Base-by-base conservation (phyloP, 2,888 invertebrate species). In the Anorthoa munda region DNA sequence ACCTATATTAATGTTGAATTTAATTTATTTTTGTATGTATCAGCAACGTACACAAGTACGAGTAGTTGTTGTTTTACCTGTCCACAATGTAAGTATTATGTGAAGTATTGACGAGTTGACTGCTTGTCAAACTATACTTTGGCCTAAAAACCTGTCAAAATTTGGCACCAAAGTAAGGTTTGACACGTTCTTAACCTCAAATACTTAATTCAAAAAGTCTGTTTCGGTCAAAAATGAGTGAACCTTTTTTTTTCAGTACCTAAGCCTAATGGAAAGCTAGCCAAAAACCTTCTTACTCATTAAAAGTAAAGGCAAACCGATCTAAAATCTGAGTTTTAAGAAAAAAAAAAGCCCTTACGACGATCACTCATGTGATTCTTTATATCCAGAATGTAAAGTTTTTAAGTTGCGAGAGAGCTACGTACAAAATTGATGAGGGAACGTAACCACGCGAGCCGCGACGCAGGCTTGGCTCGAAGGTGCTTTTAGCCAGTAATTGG, bases 401-500 rank as follows among this genome's bases (percentile, higher is more conserved):
- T 91, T 91, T 90, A 92, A 93, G 90, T 92, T 90, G 85, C 88
- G 91, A 92, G 93, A 94, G 94, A 92, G 94, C 93, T 88, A 87
- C 91, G 92, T 96, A 95, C 96, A 96, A 96, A 93, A 95, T 96
- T 95, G 95, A 96, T 96, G 96, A 95, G 94, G 89, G 90, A 93
- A 89, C 90, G 93, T 92, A 94, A 94, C 95, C 95, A 92, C 93
- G 91, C 91, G 81, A 88, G 87, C 88, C 88, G 89, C 90, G 90
- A 92, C 92, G 92, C 92, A 92, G 91, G 90, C 92, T 87, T 87
- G 86, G 87, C 94, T 90, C 95, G 94, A 94, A 95, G 96, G 96
- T 96, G 96, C 96, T 96, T 96, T 96, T 96, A 96, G 95, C 91
- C 93, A 94, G 92, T 96, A 96, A 96, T 96, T 96, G 96, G 95